Conservation (phyloP, 2,888 invertebrate species). For the Idaea straminata region DNA sequence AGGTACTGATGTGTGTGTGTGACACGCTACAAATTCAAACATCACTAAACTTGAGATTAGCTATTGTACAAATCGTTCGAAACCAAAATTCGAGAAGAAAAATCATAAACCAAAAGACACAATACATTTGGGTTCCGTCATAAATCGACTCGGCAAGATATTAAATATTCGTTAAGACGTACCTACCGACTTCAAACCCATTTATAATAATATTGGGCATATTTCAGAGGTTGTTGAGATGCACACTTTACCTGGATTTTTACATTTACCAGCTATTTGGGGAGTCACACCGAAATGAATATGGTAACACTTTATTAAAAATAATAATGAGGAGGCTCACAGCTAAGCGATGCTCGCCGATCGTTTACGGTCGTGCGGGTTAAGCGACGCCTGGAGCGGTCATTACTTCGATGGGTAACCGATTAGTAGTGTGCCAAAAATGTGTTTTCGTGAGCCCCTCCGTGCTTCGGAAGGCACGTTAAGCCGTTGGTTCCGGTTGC, state of each 20-base stretch:
- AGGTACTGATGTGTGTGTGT: no score
- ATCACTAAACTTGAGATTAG: not conserved
- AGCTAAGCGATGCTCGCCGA: no score
- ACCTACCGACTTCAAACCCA: slow-evolving; percentile 54
- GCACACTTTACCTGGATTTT: slow-evolving; percentile 28
- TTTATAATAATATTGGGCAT: slow-evolving; percentile 71
- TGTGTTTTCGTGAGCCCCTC: no score
- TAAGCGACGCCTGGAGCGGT: no score
- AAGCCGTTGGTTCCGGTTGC: no score
- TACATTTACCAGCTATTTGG: slow-evolving; percentile 4
- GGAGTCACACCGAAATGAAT: slow-evolving; percentile 22
- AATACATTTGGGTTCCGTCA: slow-evolving; percentile 48
- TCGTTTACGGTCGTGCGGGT: no score
- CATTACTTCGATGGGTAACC: no score
- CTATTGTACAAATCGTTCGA: not conserved
- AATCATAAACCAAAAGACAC: slow-evolving; percentile 44
- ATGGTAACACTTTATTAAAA: not conserved
- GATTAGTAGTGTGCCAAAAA: no score
- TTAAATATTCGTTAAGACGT: slow-evolving; percentile 75
- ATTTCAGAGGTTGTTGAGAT: slow-evolving; percentile 42
- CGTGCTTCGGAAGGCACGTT: no score
- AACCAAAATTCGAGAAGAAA: not conserved
- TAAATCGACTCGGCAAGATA: slow-evolving; percentile 59
- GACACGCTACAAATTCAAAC: not conserved
- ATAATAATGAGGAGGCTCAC: no score